Evolutionary conservation across 1,140 invertebrate genomes (phyloP).

Genomic region (Eumaeus atala): DNA sequence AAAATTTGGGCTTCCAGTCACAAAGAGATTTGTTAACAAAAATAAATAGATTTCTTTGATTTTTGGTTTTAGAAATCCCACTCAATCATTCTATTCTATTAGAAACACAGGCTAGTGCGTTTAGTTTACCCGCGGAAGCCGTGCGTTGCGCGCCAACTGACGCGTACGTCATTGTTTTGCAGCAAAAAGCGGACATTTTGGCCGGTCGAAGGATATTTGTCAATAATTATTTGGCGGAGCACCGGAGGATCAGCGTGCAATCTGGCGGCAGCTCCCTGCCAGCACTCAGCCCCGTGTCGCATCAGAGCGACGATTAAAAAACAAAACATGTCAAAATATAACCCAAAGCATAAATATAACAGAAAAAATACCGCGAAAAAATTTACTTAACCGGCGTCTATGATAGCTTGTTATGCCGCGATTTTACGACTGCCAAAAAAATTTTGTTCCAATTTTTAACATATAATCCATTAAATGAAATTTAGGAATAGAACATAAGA

Average conservation of each 20-base stretch:
- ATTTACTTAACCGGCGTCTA: constrained; percentile 1
- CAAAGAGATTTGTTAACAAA: background rate
- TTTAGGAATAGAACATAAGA: constrained; percentile 27
- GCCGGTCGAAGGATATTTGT: constrained; percentile 74
- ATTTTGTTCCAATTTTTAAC: constrained; percentile 17
- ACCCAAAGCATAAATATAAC: constrained; percentile 18
- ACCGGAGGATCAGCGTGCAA: constrained; percentile 75
- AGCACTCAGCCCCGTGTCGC: constrained; percentile 67
- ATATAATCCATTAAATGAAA: constrained; percentile 27
- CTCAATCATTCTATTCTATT: constrained; percentile 31
- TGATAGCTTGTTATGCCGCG: constrained; percentile 14
- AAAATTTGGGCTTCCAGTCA: constrained; percentile 5
- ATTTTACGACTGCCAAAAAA: constrained; percentile 15
- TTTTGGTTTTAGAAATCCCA: constrained; percentile 52
- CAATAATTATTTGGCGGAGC: constrained; percentile 76
- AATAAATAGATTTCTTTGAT: background rate
- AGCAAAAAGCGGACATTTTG: constrained; percentile 76
- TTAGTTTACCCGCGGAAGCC: constrained; percentile 25
- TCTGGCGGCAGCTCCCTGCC: constrained; percentile 68
- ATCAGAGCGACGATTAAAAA: constrained; percentile 68
- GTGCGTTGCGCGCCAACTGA: constrained; percentile 42
- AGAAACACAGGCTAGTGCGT: constrained; percentile 39
- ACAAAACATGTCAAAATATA: constrained; percentile 30
- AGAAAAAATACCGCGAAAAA: constrained; percentile 26
- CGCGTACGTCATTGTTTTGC: constrained; percentile 66